Evolutionary conservation across 1,140 invertebrate genomes (phyloP).

Genomic region (Dufourea novaeangliae): DNA sequence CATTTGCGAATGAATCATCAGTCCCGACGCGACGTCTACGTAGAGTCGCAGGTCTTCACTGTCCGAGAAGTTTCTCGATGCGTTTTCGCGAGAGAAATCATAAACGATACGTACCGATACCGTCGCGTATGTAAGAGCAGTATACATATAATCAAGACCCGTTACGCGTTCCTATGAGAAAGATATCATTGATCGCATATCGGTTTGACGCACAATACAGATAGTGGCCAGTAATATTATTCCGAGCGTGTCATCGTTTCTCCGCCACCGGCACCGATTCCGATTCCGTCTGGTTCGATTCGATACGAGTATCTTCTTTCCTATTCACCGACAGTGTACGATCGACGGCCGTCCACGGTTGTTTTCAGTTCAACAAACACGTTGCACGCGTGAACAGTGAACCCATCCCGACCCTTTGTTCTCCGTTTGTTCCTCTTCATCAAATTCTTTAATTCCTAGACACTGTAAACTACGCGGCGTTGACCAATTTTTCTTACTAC

Average conservation of each 20-base stretch:
- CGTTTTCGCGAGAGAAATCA: conserved; percentile 28
- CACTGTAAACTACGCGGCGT: neutral
- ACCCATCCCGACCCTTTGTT: conserved; percentile 58
- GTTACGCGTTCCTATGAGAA: conserved; percentile 54
- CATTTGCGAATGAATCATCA: too few species aligned
- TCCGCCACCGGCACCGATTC: conserved; percentile 22
- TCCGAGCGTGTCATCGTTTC: conserved; percentile 16
- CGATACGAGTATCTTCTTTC: conserved; percentile 14
- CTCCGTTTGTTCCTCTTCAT: conserved; percentile 3
- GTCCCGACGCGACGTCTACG: too few species aligned
- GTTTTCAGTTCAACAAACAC: conserved; percentile 22
- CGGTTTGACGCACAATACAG: conserved; percentile 59
- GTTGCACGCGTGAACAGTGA: conserved; percentile 46
- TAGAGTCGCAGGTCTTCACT: too few species aligned
- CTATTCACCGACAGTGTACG: neutral
- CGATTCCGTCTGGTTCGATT: conserved; percentile 1
- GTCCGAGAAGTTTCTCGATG: too few species aligned
- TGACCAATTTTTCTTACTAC: neutral
- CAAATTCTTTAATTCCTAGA: too few species aligned
- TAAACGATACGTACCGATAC: conserved; percentile 31
- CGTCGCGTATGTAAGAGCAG: conserved; percentile 58
- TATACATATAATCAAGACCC: conserved; percentile 69
- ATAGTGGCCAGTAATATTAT: conserved; percentile 62
- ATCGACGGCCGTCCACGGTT: conserved; percentile 33
- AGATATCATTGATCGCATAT: conserved; percentile 71